Evolutionary conservation across 2,888 invertebrate species (phyloP).

Genomic region (Lasioglossum oenotherae): DNA sequence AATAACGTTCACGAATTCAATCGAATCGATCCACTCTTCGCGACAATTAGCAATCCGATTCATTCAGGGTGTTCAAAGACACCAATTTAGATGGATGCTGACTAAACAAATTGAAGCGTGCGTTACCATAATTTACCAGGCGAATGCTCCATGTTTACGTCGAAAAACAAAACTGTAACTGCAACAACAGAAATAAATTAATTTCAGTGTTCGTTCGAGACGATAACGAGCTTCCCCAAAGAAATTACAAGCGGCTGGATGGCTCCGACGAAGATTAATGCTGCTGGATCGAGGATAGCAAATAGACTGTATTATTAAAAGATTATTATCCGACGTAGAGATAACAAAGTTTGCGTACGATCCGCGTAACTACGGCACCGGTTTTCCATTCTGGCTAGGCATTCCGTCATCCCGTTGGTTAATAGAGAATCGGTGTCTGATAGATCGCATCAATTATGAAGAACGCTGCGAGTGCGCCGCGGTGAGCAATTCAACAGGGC

Average conservation of each 20-base stretch:
- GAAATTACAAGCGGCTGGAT: not conserved
- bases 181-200: not conserved
- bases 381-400: not conserved
- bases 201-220: not conserved
- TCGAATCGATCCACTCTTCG: slow-evolving; percentile 16
- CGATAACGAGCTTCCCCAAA: not conserved
- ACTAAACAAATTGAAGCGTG: not conserved
- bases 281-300: not conserved
- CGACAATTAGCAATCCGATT: slow-evolving; percentile 7
- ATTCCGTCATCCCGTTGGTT: slow-evolving; percentile 28
- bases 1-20: not conserved
- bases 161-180: no score
- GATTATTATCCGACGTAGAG: not conserved
- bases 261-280: not conserved
- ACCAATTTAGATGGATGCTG: not conserved
- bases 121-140: not conserved
- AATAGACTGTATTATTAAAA: slow-evolving; percentile 9
- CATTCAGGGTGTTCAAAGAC: not conserved
- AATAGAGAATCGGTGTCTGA: slow-evolving; percentile 64
- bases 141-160: not conserved
- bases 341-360: not conserved
- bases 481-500: slow-evolving; percentile 64
- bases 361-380: not conserved
- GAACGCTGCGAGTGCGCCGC: slow-evolving; percentile 61
- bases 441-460: slow-evolving; percentile 68